These are phyloP conservation scores for Pantelozetes paolii DNA, from an alignment of 2,888 invertebrate species.

Conservation along the genomic window DNA sequence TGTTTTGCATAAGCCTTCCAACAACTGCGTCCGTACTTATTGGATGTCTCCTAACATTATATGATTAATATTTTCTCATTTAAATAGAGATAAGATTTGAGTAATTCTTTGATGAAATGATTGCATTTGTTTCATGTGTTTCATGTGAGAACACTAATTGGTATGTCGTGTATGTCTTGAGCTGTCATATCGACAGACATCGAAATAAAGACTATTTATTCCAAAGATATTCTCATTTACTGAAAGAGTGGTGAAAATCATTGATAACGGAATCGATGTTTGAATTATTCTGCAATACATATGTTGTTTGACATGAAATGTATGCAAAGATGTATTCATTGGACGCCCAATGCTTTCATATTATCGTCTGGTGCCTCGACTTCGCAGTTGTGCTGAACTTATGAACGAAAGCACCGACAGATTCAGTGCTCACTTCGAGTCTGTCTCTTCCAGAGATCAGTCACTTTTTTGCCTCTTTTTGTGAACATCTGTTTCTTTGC, in stretches of 20 bases:
- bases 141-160: too few relatives aligned
- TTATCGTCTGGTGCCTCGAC: background rate
- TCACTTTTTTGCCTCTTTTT: background rate
- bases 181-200: too few relatives aligned
- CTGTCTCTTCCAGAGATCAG: conserved; percentile 11
- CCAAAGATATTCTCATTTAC: too few relatives aligned
- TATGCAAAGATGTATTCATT: conserved; percentile 10
- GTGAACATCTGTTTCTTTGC: conserved; percentile 23
- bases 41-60: too few relatives aligned
- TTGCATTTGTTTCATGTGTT: too few relatives aligned
- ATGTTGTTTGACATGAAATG: background rate
- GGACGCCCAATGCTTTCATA: background rate
- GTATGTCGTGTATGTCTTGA: too few relatives aligned
- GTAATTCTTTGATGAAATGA: too few relatives aligned
- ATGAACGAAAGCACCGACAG: conserved; percentile 3
- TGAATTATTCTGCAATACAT: background rate
- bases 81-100: too few relatives aligned
- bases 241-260: background rate
- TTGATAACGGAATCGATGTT: background rate
- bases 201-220: too few relatives aligned
- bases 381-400: background rate
- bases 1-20: too few relatives aligned
- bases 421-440: background rate
- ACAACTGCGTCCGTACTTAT: too few relatives aligned
- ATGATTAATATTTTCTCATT: too few relatives aligned